Percentiles rank a stretch among this genome's conserved stretches.
These are phyloP conservation scores for Caranx ignobilis DNA, from an alignment of 2,113 vertebrate species.

Conservation along the genomic window DNA sequence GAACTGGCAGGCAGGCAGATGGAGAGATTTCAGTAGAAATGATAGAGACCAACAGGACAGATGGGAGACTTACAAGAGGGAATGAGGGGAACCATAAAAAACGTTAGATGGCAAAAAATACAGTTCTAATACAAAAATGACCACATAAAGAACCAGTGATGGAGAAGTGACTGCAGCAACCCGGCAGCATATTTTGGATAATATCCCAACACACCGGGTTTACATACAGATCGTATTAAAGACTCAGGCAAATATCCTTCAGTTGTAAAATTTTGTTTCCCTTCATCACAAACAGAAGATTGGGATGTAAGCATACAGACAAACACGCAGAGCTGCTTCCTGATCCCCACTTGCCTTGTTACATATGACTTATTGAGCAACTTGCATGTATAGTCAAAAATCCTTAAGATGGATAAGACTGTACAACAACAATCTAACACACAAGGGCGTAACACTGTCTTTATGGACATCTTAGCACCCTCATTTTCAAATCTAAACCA, in stretches of 20 bases:
- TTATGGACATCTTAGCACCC: background rate
- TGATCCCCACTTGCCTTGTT: background rate
- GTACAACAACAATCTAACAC: background rate
- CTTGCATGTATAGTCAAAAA: slow-evolving; percentile 1
- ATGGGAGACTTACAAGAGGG: background rate
- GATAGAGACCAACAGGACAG: slow-evolving; percentile 18
- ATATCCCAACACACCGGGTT: slow-evolving; percentile 27
- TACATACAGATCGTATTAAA: slow-evolving; percentile 18
- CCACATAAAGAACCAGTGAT: background rate
- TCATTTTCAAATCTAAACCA: slow-evolving; percentile 12
- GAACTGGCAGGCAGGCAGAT: slow-evolving; percentile 41
- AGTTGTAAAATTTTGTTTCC: background rate
- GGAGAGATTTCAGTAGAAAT: slow-evolving; percentile 50
- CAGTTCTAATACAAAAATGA: slow-evolving; percentile 1
- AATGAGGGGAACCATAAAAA: slow-evolving; percentile 21
- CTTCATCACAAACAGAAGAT: background rate
- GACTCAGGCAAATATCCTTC: background rate
- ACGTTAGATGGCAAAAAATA: slow-evolving; percentile 6
- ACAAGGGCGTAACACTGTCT: background rate
- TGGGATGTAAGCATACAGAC: background rate
- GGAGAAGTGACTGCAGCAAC: slow-evolving; percentile 11
- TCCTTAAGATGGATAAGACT: background rate
- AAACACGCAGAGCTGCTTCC: background rate
- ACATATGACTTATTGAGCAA: background rate
- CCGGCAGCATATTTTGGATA: slow-evolving; percentile 3